Evolutionary conservation across 2,113 vertebrate genomes (phyloP).

Genomic region (Amblyornis subalaris): DNA sequence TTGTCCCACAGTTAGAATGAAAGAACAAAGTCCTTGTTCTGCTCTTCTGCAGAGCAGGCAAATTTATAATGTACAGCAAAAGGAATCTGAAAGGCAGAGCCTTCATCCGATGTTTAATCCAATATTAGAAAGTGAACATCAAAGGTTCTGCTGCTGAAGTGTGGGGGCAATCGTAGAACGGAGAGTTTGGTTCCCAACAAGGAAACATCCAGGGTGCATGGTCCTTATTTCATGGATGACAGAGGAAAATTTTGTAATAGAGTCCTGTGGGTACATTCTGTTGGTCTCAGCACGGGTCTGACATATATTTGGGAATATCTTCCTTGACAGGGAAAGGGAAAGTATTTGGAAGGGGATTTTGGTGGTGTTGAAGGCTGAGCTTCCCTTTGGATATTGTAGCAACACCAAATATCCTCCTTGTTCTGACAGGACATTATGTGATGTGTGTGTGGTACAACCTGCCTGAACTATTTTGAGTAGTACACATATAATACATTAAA

Average conservation of each 20-base stretch:
- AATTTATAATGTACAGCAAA: neutral
- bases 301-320: neutral
- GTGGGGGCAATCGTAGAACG: neutral
- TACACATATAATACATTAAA: neutral
- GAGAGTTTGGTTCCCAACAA: neutral
- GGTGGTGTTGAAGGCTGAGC: neutral
- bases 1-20: neutral
- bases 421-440: neutral
- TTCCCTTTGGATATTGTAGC: neutral
- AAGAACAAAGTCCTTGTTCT: constrained; percentile 30
- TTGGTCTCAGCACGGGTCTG: neutral
- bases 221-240: neutral
- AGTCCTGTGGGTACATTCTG: neutral
- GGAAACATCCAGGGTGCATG: rapidly evolving
- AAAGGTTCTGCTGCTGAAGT: neutral
- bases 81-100: neutral
- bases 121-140: neutral
- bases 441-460: neutral
- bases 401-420: neutral
- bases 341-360: neutral
- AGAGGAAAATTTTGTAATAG: neutral
- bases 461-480: neutral
- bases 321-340: neutral
- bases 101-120: neutral
- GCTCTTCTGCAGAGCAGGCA: constrained; percentile 17